A percentile compares a stretch with the other conserved stretches of the same genome.
Conservation (phyloP, 1,140 invertebrate genomes). For the Mylabris phalerata region DNA sequence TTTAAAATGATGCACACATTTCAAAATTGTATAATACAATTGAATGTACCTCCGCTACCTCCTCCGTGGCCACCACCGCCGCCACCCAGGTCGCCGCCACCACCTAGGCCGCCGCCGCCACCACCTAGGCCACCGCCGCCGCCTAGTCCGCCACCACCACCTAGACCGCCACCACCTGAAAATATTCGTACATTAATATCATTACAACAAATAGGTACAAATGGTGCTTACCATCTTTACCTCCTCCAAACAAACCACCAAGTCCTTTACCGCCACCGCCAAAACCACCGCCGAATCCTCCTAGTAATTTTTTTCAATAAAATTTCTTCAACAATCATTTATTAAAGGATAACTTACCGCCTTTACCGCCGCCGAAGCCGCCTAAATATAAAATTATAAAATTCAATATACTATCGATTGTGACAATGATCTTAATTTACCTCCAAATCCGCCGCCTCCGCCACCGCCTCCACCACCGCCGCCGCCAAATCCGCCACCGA, state of each 20-base stretch:
- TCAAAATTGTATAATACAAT: no score
- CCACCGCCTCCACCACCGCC: no score
- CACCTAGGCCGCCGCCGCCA: slow-evolving; percentile 4
- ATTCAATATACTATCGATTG: no score
- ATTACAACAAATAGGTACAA: neutral
- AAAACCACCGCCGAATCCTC: neutral
- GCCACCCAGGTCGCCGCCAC: neutral
- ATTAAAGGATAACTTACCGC: no score
- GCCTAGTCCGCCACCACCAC: neutral
- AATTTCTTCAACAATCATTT: no score
- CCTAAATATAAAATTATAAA: no score
- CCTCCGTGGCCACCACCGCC: slow-evolving; percentile 1
- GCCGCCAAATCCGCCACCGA: no score
- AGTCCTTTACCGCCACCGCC: neutral
- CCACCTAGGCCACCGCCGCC: neutral
- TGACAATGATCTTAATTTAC: no score
- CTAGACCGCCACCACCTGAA: neutral
- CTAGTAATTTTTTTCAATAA: neutral
- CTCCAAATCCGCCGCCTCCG: no score
- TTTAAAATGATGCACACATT: no score
- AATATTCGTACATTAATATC: neutral
- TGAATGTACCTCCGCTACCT: no score
- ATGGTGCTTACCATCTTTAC: neutral
- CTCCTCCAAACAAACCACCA: neutral
- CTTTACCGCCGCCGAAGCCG: no score